Conservation (phyloP, 2,888 invertebrate genomes). For the Macaria liturata region DNA sequence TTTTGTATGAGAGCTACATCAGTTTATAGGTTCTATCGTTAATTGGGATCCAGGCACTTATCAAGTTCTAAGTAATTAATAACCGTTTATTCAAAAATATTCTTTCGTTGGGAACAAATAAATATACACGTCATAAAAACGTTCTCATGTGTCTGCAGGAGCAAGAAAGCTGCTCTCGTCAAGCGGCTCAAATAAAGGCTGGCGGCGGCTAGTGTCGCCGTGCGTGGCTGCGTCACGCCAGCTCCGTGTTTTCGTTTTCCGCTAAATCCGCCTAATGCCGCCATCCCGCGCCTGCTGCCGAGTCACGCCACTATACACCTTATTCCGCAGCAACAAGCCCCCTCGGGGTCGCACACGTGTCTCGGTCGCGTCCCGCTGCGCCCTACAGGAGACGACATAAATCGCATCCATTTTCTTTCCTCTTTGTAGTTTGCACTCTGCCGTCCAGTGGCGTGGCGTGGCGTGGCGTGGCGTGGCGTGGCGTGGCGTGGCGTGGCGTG, state of each 20-base stretch:
- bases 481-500: conserved; percentile 2
- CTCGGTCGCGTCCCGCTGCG: conserved; percentile 19
- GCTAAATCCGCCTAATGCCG: conserved; percentile 36
- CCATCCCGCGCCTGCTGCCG: conserved; percentile 11
- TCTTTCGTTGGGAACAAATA: too few relatives aligned
- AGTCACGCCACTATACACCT: conserved; percentile 15
- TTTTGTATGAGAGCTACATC: too few relatives aligned
- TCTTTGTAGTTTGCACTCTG: conserved; percentile 30
- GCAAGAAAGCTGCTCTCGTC: not conserved
- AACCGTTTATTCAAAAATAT: too few relatives aligned
- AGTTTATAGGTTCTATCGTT: too few relatives aligned
- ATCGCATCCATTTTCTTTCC: conserved; percentile 46
- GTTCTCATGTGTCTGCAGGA: too few relatives aligned
- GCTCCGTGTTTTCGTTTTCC: conserved; percentile 38
- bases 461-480: conserved; percentile 5
- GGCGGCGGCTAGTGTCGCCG: conserved; percentile 12
- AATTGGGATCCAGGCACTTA: too few relatives aligned
- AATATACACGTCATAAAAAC: too few relatives aligned
- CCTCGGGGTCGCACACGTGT: conserved; percentile 1
- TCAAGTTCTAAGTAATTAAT: too few relatives aligned
- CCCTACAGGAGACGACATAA: conserved; percentile 37
- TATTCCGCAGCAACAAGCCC: conserved; percentile 11
- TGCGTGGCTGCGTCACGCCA: conserved; percentile 28
- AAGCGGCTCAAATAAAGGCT: conserved; percentile 16
- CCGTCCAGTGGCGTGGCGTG: not conserved